Evolutionary conservation across 2,113 vertebrate genomes (phyloP).

Genomic region (Tachysurus fulvidraco): DNA sequence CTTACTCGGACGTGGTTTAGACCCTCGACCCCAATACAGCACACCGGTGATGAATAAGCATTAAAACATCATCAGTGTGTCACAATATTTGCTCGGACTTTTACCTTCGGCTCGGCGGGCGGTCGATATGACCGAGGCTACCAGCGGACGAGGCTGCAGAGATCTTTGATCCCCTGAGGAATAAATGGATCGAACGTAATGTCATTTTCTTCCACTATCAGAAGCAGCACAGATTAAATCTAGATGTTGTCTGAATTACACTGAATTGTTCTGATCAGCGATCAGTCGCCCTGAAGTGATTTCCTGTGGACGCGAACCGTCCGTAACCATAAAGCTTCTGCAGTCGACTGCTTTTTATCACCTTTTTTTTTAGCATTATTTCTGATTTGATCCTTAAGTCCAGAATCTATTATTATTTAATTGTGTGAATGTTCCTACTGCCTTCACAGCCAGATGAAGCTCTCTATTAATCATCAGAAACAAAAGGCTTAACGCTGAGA

Average conservation of each 20-base stretch:
- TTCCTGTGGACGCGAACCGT: not conserved
- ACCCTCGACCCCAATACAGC: too few relatives aligned
- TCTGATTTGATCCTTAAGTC: not conserved
- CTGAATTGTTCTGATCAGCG: not conserved
- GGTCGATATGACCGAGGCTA: not conserved
- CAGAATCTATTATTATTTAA: not conserved
- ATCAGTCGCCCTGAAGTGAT: not conserved
- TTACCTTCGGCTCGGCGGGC: not conserved
- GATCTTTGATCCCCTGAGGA: conserved; percentile 2
- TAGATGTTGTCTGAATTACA: not conserved
- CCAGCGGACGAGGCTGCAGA: not conserved
- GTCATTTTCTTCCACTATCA: not conserved
- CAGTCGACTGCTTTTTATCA: not conserved
- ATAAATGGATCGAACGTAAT: not conserved
- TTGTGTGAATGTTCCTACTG: not conserved
- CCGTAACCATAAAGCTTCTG: not conserved
- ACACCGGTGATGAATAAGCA: not conserved
- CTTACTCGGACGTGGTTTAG: not conserved
- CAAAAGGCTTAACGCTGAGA: not conserved
- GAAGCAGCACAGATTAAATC: not conserved
- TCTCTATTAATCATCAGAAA: not conserved
- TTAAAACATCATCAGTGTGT: not conserved
- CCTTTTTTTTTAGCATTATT: not conserved
- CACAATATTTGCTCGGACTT: conserved; percentile 26
- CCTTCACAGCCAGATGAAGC: not conserved